Evolutionary conservation across 2,113 vertebrate genomes (phyloP), one percentile per base, ranked within the genome.

Genomic region (Cisticola juncidis): DNA sequence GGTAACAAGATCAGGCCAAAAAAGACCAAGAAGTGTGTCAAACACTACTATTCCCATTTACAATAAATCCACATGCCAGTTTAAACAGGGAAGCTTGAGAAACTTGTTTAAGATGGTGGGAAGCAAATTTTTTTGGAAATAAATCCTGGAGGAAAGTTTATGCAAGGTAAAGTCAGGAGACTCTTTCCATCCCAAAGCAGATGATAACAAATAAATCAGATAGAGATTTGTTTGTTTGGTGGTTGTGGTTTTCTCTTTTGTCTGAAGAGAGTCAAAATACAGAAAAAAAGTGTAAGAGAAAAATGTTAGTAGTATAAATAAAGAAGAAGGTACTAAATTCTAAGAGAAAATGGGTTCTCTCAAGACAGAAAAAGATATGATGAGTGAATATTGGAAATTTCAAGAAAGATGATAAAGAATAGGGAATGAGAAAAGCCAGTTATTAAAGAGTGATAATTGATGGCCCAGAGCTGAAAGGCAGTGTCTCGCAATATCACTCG

Each of bases 391-490:
- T 4, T 42, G 42, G 35, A 95, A 77, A 71, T 60, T 77, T 84
- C 72, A 89, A 86, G 60, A 42, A 73, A 86, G 35, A 51, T 81
- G 25, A 47, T 42, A 84, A 66, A 81, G 38, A 5, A 77, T 4
- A 58, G 14, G 7, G 76, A 85, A 85, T 72, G 17, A 76, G 48
- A 42, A 79, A 78, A 85, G 5, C 0, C 11, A 56, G 35, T 87
- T 87, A 87, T 87, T 84, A 64, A 84, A 48, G 70, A 74, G 69
- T 81, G 84, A 64, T 94, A 94, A 95, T 51, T 84, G 44, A 72
- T 71, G 38, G 3, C 56, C 81, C 48, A 56, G 53, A 87, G 20
- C 61, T 85, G 84, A 79, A 94, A 76, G 18, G 9, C 36, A 61
- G 9, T 48, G 44, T 56, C 26, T 81, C 42, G 35, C 33, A 76